Percentiles rank a stretch among this genome's conserved stretches.
Evolutionary conservation across 1,140 invertebrate genomes (phyloP).

Genomic region (Wiebesia pumilae): DNA sequence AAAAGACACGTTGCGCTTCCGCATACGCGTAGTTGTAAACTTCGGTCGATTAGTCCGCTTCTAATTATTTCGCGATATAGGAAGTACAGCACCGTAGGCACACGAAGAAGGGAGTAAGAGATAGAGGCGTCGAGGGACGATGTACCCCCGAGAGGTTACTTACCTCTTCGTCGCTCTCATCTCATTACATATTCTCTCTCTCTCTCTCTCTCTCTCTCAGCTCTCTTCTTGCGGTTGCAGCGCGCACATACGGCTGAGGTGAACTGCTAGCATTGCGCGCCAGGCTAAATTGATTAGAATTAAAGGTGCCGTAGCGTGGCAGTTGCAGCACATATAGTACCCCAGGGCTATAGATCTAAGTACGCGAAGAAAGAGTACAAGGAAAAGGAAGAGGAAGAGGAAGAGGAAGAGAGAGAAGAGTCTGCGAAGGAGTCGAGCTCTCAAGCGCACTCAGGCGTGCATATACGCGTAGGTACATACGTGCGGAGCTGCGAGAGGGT

Average conservation of each 20-base stretch:
- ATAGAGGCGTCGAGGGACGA: constrained; percentile 27
- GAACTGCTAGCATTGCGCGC: constrained; percentile 38
- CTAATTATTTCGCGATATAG: constrained; percentile 70
- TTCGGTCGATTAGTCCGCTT: constrained; percentile 52
- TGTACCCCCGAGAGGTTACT: constrained; percentile 55
- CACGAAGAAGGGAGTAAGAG: too few relatives aligned
- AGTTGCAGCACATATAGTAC: constrained; percentile 49
- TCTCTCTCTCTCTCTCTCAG: neutral
- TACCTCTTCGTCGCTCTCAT: constrained; percentile 47
- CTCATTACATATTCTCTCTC: neutral
- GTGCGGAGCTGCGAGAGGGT: constrained; percentile 49
- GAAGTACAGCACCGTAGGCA: neutral
- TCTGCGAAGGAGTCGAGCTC: constrained; percentile 23
- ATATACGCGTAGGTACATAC: constrained; percentile 22
- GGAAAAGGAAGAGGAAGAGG: constrained; percentile 38
- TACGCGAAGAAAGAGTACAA: constrained; percentile 47
- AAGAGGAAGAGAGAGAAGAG: constrained; percentile 39
- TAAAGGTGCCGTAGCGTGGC: constrained; percentile 67
- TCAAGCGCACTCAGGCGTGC: constrained; percentile 40
- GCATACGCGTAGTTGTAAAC: neutral
- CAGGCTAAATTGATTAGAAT: constrained; percentile 76
- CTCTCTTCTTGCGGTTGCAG: neutral
- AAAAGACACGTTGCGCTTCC: neutral
- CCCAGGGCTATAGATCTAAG: neutral
- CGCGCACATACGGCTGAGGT: constrained; percentile 28